Evolutionary conservation across 2,113 vertebrate genomes (phyloP), one percentile per base, ranked within the genome.

Genomic region (Parotia lawesii): DNA sequence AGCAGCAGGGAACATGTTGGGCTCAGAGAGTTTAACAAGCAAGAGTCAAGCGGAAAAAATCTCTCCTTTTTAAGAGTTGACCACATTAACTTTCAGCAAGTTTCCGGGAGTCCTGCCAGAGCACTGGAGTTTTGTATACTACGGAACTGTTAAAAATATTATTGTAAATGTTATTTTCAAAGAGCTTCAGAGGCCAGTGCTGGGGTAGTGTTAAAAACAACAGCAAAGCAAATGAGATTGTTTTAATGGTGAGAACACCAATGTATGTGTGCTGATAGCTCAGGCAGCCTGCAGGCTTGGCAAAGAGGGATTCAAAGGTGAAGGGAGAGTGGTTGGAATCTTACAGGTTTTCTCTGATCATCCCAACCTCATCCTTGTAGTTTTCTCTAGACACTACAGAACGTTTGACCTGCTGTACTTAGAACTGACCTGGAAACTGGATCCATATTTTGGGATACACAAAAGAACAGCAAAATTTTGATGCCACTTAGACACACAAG

Each of bases 101-200:
- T 97, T 97, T 97, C 96, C 95, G 85, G 96, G 96, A 96, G 78
- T 89, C 48, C 93, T 96, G 97, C 96, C 97, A 97, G 90, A 66
- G 91, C 31, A 3, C 93, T 93, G 75, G 54, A 96, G 95, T 74
- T 96, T 72, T 95, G 96, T 95, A 91, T 95, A 97, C 94, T 96
- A 95, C 91, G 54, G 96, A 97, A 94, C 94, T 95, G 96, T 85
- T 96, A 96, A 96, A 97, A 97, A 97, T 97, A 97, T 97, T 96
- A 96, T 96, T 95, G 86, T 91, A 85, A 83, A 94, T 86, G 95
- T 90, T 96, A 94, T 96, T 97, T 95, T 94, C 77, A 89, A 77
- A 95, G 91, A 87, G 83, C 80, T 93, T 44, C 78, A 81, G 95
- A 92, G 96, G 92, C 96, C 92, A 66, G 85, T 4, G 16, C 48